phyloP scores from a whole-genome alignment of 2,113 vertebrate species.

The Callorhinus ursinus region DNA sequence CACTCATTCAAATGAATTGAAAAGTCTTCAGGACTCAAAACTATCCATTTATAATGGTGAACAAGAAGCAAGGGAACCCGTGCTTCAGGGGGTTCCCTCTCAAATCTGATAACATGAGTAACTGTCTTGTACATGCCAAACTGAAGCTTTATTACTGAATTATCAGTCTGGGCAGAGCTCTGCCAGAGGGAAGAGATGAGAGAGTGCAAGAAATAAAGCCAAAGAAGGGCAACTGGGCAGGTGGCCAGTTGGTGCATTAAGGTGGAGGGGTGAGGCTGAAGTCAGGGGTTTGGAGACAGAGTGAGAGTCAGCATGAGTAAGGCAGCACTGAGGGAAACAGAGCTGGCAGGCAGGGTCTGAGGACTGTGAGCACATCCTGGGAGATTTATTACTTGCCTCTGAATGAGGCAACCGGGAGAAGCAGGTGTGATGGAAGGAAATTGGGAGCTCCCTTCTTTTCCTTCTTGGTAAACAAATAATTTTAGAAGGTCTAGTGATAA shows the following conservation, averaged over 20 bases:
- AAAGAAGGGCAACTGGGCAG: neutral
- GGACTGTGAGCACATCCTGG: neutral
- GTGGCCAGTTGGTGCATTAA: neutral
- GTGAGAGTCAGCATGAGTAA: neutral
- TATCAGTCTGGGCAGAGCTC: neutral
- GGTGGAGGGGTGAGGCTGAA: neutral
- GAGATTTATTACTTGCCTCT: neutral
- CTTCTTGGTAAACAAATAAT: neutral
- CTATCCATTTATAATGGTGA: neutral
- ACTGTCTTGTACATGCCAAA: neutral
- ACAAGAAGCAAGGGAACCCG: neutral
- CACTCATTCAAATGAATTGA: neutral
- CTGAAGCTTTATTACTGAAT: neutral
- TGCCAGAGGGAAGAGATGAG: neutral
- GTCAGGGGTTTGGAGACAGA: neutral
- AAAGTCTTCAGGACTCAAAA: neutral
- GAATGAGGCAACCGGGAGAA: neutral
- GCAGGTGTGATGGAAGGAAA: neutral
- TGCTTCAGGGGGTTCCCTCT: neutral
- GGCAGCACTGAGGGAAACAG: neutral
- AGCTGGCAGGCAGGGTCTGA: neutral
- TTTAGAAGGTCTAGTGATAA: neutral
- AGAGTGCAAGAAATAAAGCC: neutral
- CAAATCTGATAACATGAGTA: neutral
- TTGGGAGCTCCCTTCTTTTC: neutral